These are phyloP conservation scores for Parochlus steinenii DNA, from an alignment of 2,888 invertebrate genomes.

Conservation along the genomic window DNA sequence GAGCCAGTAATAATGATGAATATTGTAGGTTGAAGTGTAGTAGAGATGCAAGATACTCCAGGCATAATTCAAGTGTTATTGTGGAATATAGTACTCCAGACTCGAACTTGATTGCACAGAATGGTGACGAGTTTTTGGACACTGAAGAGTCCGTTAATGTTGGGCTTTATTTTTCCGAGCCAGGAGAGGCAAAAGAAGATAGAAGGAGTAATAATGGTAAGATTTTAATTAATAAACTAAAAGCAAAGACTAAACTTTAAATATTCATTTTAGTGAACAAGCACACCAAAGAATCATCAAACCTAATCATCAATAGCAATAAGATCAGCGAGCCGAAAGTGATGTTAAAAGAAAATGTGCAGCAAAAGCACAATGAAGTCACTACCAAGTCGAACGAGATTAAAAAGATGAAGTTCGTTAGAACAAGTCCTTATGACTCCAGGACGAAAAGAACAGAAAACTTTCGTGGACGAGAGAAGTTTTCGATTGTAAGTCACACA, in stretches of 20 bases:
- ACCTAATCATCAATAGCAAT: conserved; percentile 1
- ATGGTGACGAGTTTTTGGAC: conserved; percentile 23
- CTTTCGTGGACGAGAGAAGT: conserved; percentile 7
- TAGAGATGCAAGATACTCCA: conserved; percentile 2
- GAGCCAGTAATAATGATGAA: conserved; percentile 4
- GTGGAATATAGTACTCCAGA: conserved; percentile 4
- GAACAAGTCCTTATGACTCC: too few relatives aligned
- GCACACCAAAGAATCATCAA: conserved; percentile 8
- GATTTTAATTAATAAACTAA: too few relatives aligned
- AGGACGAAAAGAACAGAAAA: conserved; percentile 4
- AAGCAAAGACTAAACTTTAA: too few relatives aligned
- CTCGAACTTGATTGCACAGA: not conserved
- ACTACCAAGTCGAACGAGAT: not conserved
- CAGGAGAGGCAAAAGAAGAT: conserved; percentile 3
- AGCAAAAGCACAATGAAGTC: too few relatives aligned
- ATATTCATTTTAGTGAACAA: too few relatives aligned
- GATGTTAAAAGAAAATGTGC: too few relatives aligned
- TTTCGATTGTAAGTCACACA: conserved; percentile 1
- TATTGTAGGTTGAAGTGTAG: conserved; percentile 7
- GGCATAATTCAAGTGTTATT: not conserved
- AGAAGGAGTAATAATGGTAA: too few relatives aligned
- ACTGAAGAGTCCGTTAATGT: conserved; percentile 31
- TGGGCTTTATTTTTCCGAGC: conserved; percentile 23
- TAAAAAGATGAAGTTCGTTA: conserved; percentile 1
- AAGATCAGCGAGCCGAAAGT: too few relatives aligned